phyloP scores from a whole-genome alignment of 2,113 vertebrate species.

The Micromys minutus region DNA sequence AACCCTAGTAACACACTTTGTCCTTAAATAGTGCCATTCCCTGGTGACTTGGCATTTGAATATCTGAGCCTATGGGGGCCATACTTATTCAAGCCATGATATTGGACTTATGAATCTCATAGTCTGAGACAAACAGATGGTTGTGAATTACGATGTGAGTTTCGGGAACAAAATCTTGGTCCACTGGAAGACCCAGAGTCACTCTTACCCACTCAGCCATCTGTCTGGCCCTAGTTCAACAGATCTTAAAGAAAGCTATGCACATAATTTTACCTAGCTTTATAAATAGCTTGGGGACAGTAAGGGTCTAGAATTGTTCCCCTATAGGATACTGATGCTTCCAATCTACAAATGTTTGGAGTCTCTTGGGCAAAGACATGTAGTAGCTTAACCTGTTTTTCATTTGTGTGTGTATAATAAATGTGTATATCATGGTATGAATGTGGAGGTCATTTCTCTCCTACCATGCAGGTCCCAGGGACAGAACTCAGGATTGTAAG shows the following conservation, averaged over 20 bases:
- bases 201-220: not conserved
- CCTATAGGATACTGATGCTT: not conserved
- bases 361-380: not conserved
- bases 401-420: not conserved
- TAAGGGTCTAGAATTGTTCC: not conserved
- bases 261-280: conserved; percentile 17
- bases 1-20: not conserved
- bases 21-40: not conserved
- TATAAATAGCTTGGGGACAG: conserved; percentile 2
- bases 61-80: not conserved
- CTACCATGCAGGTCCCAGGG: not conserved
- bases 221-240: not conserved
- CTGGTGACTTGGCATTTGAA: not conserved
- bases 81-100: not conserved
- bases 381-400: not conserved
- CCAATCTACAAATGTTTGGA: not conserved
- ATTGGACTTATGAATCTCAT: not conserved
- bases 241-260: not conserved
- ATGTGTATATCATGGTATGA: too few species aligned
- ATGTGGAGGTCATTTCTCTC: not conserved
- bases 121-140: not conserved
- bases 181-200: not conserved
- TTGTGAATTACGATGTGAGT: not conserved
- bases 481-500: not conserved
- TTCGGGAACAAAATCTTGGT: not conserved